phyloP scores from a whole-genome alignment of 2,113 vertebrate species.

The Cephalopholis sonnerati region DNA sequence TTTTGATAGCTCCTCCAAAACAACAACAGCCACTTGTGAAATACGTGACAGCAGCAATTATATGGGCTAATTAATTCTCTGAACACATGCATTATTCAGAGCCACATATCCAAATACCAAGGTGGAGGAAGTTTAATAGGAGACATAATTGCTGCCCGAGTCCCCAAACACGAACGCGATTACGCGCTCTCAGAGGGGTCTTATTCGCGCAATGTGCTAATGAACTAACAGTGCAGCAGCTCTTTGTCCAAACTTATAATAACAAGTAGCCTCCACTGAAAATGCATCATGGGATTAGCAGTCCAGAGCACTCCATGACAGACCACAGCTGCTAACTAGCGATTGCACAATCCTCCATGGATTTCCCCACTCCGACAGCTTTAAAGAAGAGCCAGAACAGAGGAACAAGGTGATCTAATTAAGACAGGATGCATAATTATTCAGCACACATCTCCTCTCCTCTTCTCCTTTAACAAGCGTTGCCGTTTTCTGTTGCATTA shows the following conservation, averaged over 20 bases:
- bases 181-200: constrained; percentile 40
- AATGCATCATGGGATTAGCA: constrained; percentile 57
- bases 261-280: constrained; percentile 37
- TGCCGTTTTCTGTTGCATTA: constrained; percentile 8
- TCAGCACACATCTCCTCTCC: constrained; percentile 15
- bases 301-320: constrained; percentile 53
- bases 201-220: constrained; percentile 23
- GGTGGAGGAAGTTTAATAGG: constrained; percentile 51
- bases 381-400: constrained; percentile 34
- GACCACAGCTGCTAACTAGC: constrained; percentile 58
- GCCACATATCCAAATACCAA: constrained; percentile 24
- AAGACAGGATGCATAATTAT: constrained; percentile 56
- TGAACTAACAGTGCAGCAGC: constrained; percentile 27
- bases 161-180: constrained; percentile 55
- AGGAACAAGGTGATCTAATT: constrained; percentile 66
- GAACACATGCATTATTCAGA: constrained; percentile 49
- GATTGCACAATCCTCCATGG: constrained; percentile 37
- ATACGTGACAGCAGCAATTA: constrained; percentile 46
- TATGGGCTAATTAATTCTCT: constrained; percentile 51
- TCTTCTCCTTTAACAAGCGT: constrained; percentile 7
- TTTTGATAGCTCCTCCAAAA: constrained; percentile 30
- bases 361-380: constrained; percentile 30
- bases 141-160: constrained; percentile 41
- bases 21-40: constrained; percentile 22
- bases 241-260: constrained; percentile 41